Conservation (phyloP, 2,113 vertebrate species). For the Rhagologus leucostigma region DNA sequence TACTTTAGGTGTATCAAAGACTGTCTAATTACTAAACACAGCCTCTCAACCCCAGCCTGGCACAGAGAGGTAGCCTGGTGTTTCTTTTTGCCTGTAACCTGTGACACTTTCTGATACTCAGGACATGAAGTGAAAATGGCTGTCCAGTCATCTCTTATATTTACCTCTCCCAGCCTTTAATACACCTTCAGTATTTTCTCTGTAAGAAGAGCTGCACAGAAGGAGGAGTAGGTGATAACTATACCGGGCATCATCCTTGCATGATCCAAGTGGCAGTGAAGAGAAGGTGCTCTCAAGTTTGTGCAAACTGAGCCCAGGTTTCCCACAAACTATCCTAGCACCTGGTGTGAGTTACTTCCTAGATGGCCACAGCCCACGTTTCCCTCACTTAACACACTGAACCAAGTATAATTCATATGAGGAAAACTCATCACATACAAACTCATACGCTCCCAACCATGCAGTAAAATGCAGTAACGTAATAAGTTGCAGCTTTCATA, state of each 20-base stretch:
- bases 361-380: rapidly evolving
- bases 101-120: background rate
- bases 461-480: background rate
- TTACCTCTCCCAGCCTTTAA: background rate
- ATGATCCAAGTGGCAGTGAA: background rate
- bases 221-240: background rate
- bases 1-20: background rate
- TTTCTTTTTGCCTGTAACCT: background rate
- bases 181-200: background rate
- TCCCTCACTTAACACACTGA: background rate
- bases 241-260: background rate
- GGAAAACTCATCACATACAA: background rate
- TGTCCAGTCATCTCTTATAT: background rate
- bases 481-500: background rate
- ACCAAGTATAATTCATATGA: background rate
- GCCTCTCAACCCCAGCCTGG: background rate
- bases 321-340: background rate
- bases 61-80: background rate
- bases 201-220: background rate
- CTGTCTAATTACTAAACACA: background rate
- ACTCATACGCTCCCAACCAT: background rate
- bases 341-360: background rate
- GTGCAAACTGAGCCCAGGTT: background rate
- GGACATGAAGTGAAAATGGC: background rate
- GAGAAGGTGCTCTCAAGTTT: background rate